These are phyloP conservation scores for Leptodactylus fuscus DNA, from an alignment of 2,113 vertebrate genomes.

Conservation along the genomic window DNA sequence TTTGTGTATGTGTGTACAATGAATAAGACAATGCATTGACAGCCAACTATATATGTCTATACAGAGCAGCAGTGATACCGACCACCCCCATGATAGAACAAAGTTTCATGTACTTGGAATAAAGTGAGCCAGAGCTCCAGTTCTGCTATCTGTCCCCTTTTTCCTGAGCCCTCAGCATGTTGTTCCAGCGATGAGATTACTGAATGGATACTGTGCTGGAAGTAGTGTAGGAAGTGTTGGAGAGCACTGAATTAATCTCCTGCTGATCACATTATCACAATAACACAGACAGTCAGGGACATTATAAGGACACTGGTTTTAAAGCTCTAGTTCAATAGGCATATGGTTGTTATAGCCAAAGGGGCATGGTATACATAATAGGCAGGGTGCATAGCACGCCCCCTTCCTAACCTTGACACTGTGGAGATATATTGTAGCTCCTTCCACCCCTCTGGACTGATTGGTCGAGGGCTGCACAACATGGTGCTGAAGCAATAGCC, in stretches of 20 bases:
- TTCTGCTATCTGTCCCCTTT: background rate
- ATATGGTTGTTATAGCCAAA: background rate
- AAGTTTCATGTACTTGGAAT: background rate
- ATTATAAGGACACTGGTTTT: background rate
- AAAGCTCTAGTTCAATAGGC: background rate
- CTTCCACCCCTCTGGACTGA: background rate
- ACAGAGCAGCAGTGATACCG: background rate
- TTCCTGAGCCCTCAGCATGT: background rate
- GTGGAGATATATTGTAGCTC: background rate
- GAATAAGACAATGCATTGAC: background rate
- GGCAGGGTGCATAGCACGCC: background rate
- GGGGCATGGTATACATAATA: background rate
- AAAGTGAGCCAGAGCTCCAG: background rate
- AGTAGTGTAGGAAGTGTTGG: background rate
- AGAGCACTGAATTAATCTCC: conserved; percentile 6
- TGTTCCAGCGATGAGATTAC: background rate
- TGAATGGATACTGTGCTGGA: background rate
- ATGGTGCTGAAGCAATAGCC: background rate
- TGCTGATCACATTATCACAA: conserved; percentile 14
- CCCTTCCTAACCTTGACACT: background rate
- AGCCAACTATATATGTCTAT: no score
- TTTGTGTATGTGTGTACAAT: background rate
- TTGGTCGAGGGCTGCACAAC: background rate
- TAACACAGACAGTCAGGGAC: background rate
- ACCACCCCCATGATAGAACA: background rate